phyloP scores from a whole-genome alignment of 1,140 invertebrate species.

The Halesus radiatus region DNA sequence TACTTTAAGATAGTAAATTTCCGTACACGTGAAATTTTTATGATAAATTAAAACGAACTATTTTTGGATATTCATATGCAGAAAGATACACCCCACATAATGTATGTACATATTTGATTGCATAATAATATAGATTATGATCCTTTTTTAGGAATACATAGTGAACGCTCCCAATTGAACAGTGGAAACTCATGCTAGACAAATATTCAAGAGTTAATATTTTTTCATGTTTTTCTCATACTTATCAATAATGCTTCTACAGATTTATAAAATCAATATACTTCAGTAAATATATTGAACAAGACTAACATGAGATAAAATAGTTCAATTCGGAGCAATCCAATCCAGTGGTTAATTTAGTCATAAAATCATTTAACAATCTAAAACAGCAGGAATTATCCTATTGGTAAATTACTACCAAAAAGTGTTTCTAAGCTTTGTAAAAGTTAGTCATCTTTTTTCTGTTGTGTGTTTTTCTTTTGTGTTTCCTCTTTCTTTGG shows the following conservation, averaged over 20 bases:
- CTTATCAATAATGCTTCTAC: too few relatives aligned
- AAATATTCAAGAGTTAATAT: too few relatives aligned
- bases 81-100: background rate
- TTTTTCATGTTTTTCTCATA: too few relatives aligned
- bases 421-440: background rate
- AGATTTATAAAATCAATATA: too few relatives aligned
- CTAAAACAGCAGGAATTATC: background rate
- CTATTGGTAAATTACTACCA: slow-evolving; percentile 15
- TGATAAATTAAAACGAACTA: background rate
- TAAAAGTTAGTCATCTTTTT: slow-evolving; percentile 61
- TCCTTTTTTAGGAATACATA: background rate
- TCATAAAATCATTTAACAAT: background rate
- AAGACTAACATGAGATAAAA: too few relatives aligned
- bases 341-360: too few relatives aligned
- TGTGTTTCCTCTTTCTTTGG: too few relatives aligned
- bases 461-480: slow-evolving; percentile 61
- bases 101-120: slow-evolving; percentile 1
- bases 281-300: background rate
- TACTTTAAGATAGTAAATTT: background rate
- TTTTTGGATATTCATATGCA: background rate
- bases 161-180: background rate
- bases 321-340: too few relatives aligned
- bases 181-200: background rate
- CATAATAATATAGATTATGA: slow-evolving; percentile 1
- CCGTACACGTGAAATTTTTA: background rate